Conservation (phyloP, 2,113 vertebrate genomes). For the Sterna hirundo region DNA sequence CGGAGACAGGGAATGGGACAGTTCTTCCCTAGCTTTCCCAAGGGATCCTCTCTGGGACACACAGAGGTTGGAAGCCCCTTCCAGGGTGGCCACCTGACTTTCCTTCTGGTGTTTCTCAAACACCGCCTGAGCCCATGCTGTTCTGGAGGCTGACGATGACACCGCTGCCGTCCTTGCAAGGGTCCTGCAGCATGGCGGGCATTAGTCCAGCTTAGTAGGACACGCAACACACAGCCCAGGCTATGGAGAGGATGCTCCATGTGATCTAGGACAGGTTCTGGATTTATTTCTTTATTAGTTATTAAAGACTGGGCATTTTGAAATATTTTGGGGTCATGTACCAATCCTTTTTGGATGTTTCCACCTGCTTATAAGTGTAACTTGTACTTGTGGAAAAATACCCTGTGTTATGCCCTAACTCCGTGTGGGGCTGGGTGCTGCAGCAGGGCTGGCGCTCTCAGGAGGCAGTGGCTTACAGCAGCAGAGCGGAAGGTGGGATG, state of each 20-base stretch:
- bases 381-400: not conserved
- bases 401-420: not conserved
- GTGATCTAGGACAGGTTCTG: not conserved
- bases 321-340: not conserved
- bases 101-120: not conserved
- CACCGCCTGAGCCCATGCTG: fast-evolving
- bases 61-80: not conserved
- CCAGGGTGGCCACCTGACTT: fast-evolving
- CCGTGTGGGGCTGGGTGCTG: not conserved
- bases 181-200: not conserved
- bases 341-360: not conserved
- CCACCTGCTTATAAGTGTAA: fast-evolving
- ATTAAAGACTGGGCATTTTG: not conserved
- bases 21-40: not conserved
- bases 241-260: not conserved
- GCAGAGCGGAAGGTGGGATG: too few species aligned
- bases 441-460: not conserved
- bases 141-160: not conserved
- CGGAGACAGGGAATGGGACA: fast-evolving
- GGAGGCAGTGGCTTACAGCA: not conserved
- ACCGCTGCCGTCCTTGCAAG: fast-evolving
- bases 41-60: too few species aligned
- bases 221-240: not conserved
- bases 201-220: not conserved
- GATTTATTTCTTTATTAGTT: not conserved